These are phyloP conservation scores for Gobio gobio DNA, from an alignment of 2,113 vertebrate species.

Conservation along the genomic window DNA sequence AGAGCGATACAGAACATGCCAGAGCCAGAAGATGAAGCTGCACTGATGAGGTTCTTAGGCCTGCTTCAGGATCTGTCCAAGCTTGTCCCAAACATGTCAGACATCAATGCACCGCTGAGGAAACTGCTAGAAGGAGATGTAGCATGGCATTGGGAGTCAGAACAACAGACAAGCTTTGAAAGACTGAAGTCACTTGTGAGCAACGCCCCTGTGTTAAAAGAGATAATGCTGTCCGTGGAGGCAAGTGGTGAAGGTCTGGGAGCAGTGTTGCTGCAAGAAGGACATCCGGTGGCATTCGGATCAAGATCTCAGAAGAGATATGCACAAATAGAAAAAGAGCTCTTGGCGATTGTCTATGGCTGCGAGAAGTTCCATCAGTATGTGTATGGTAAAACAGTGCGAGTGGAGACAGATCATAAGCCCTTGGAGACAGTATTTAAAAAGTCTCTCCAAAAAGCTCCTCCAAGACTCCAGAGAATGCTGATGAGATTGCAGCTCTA, in stretches of 20 bases:
- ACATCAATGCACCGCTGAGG: background rate
- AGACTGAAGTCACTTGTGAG: constrained; percentile 9
- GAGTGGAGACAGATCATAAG: no score
- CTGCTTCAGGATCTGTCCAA: background rate
- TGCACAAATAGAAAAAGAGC: constrained; percentile 45
- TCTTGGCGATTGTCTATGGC: background rate
- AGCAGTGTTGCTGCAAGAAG: no score
- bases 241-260: constrained; percentile 17
- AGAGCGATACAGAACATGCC: background rate
- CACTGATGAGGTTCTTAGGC: background rate
- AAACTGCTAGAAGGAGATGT: constrained; percentile 1
- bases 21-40: background rate
- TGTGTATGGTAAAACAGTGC: background rate
- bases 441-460: no score
- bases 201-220: background rate
- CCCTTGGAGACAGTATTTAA: background rate
- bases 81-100: constrained; percentile 16
- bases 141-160: constrained; percentile 2
- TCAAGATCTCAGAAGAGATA: no score
- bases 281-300: constrained; percentile 26
- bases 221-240: constrained; percentile 5
- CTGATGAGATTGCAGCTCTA: no score
- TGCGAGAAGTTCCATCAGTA: constrained; percentile 30
- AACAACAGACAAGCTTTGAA: background rate
- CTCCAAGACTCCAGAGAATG: no score